These are phyloP conservation scores for Sapayoa aenigma DNA, from an alignment of 2,113 vertebrate genomes.

Conservation along the genomic window DNA sequence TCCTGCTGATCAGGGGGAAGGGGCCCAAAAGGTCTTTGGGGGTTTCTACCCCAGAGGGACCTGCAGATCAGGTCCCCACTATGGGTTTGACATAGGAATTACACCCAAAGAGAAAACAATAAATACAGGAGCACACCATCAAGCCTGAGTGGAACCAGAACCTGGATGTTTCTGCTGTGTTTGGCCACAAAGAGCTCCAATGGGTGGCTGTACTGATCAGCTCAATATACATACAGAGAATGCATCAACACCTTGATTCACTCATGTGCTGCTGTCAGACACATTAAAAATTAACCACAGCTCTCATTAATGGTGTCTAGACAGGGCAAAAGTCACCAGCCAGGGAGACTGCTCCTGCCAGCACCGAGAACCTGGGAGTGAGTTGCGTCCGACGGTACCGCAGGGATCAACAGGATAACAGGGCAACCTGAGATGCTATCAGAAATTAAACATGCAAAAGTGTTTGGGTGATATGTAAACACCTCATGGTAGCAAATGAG, in stretches of 20 bases:
- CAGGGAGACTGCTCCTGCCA: not conserved
- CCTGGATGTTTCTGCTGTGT: not conserved
- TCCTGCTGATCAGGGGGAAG: rapidly evolving
- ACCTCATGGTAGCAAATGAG: not conserved
- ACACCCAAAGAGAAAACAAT: not conserved
- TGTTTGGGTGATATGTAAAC: not conserved
- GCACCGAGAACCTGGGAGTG: rapidly evolving
- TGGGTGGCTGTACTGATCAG: not conserved
- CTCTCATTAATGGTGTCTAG: not conserved
- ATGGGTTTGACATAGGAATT: not conserved
- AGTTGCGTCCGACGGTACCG: rapidly evolving
- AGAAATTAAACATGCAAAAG: not conserved
- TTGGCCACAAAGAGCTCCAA: not conserved
- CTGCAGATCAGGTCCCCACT: rapidly evolving
- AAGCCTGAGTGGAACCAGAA: not conserved
- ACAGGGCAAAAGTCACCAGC: not conserved
- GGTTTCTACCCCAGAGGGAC: not conserved
- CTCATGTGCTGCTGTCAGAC: not conserved
- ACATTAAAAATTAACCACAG: not conserved
- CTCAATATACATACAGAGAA: rapidly evolving
- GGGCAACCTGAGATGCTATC: not conserved
- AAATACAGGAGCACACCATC: not conserved
- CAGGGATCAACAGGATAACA: not conserved
- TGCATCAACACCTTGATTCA: not conserved
- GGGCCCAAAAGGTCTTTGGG: not conserved